A percentile compares a stretch with the other conserved stretches of the same genome.
Conservation (phyloP, 2,113 vertebrate species). For the Spea multiplicata region DNA sequence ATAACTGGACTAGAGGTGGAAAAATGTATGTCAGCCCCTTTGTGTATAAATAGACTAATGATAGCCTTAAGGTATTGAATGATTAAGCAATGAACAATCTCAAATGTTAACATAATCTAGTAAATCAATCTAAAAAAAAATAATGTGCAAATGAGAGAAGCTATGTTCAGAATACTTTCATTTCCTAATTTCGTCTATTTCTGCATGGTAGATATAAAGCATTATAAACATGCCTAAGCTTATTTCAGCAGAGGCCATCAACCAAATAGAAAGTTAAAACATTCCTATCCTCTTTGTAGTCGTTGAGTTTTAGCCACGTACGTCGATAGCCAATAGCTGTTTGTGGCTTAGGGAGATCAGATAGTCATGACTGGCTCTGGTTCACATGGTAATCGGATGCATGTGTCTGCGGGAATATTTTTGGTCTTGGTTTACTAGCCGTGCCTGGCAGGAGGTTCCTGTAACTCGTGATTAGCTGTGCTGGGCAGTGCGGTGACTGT, state of each 20-base stretch:
- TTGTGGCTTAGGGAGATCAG: slow-evolving; percentile 43
- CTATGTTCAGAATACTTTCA: background rate
- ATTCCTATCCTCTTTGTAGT: slow-evolving; percentile 14
- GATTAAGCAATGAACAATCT: too few species aligned
- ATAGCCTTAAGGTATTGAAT: too few species aligned
- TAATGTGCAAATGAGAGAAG: too few species aligned
- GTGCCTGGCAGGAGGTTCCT: slow-evolving; percentile 39
- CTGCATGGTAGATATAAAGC: background rate
- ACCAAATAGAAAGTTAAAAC: background rate
- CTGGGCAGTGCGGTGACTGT: slow-evolving; percentile 40
- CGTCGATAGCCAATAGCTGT: slow-evolving; percentile 31
- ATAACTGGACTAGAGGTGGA: too few species aligned
- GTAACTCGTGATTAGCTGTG: slow-evolving; percentile 33
- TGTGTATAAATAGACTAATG: too few species aligned
- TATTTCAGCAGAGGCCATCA: background rate
- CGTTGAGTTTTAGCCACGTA: slow-evolving; percentile 3
- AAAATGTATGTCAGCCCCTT: too few species aligned
- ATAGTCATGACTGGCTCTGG: slow-evolving; percentile 37
- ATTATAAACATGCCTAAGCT: background rate
- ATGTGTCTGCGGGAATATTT: slow-evolving; percentile 39
- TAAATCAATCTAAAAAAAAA: too few species aligned
- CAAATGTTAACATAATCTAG: too few species aligned
- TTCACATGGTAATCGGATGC: slow-evolving; percentile 42
- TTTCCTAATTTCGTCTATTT: background rate
- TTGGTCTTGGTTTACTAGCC: slow-evolving; percentile 39